Conservation (phyloP, 2,888 invertebrate genomes). For the Drosophila mulleri region DNA sequence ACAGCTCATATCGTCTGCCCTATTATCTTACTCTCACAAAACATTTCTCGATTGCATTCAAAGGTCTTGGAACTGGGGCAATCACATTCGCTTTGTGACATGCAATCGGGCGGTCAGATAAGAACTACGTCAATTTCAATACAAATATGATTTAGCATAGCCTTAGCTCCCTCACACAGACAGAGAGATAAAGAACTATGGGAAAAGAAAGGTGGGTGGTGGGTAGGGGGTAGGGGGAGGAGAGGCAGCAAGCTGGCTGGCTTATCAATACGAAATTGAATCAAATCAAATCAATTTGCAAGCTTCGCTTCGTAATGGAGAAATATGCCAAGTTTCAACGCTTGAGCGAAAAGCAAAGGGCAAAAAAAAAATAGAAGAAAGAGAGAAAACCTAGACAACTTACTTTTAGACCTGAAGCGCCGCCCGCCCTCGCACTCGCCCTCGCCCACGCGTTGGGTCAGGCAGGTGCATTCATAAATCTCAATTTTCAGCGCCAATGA, state of each 20-base stretch:
- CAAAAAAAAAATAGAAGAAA: background rate
- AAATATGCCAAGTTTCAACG: conserved; percentile 73
- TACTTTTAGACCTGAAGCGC: background rate
- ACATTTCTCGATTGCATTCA: background rate
- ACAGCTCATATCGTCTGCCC: background rate
- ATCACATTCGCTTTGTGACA: conserved; percentile 54
- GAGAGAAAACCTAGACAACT: conserved; percentile 43
- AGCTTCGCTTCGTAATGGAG: conserved; percentile 71
- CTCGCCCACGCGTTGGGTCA: background rate
- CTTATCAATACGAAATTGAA: conserved; percentile 77
- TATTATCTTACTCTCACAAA: background rate
- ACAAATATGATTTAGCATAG: conserved; percentile 42
- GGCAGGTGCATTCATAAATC: conserved; percentile 73
- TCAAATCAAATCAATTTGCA: conserved; percentile 79
- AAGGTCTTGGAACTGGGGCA: background rate
- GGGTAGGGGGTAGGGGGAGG: background rate
- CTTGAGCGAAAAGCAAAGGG: conserved; percentile 41
- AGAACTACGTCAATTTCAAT: conserved; percentile 33
- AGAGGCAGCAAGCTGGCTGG: background rate
- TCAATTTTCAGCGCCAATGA: conserved; percentile 75
- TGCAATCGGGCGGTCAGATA: conserved; percentile 58
- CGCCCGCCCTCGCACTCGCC: background rate
- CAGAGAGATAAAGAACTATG: background rate
- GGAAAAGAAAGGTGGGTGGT: background rate
- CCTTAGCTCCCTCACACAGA: background rate